Conservation (phyloP, 2,113 vertebrate species). For the Xenopus borealis region DNA sequence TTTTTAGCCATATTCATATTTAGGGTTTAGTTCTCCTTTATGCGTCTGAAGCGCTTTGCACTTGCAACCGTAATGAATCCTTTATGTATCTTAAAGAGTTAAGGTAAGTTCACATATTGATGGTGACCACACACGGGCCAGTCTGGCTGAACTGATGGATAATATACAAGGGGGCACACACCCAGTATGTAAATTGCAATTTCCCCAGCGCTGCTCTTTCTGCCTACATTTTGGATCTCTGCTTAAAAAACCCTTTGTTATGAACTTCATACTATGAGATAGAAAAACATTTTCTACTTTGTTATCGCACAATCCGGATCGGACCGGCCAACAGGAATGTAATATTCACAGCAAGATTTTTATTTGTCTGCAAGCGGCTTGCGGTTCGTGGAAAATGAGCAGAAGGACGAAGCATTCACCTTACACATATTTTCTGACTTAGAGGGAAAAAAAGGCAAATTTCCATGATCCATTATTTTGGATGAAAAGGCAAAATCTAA, state of each 20-base stretch:
- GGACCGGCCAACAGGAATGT: background rate
- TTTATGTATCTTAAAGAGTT: no score
- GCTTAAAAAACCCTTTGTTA: background rate
- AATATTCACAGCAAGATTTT: constrained; percentile 22
- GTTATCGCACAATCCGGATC: constrained; percentile 25
- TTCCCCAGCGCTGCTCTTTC: no score
- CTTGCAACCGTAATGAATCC: no score
- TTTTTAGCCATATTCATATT: no score
- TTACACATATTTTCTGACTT: constrained; percentile 27
- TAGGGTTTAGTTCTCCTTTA: no score
- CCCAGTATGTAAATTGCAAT: no score
- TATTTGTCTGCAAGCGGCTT: background rate
- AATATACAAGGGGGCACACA: no score
- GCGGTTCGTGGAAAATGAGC: constrained; percentile 21
- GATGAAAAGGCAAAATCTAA: constrained; percentile 30
- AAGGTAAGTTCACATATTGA: no score
- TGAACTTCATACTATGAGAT: constrained; percentile 21
- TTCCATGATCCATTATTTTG: constrained; percentile 38
- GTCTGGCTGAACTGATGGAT: no score
- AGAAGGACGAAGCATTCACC: constrained; percentile 13
- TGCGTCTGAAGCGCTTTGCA: no score
- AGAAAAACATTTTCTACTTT: constrained; percentile 2
- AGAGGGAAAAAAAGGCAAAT: constrained; percentile 8
- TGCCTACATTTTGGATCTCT: no score
- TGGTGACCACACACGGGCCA: no score